Base-by-base conservation (phyloP, 2,888 invertebrate species). In the Acrobasis consociella region DNA sequence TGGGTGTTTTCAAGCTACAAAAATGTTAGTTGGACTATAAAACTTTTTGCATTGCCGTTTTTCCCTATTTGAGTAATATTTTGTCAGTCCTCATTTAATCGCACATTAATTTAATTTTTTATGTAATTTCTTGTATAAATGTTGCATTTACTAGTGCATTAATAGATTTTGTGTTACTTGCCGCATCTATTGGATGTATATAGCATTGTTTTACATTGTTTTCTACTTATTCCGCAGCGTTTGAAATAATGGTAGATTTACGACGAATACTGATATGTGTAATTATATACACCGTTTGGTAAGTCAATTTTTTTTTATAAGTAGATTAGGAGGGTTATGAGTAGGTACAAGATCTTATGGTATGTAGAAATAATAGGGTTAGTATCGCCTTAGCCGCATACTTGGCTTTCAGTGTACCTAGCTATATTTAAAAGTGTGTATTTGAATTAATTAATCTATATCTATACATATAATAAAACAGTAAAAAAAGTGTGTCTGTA, bases 241-340 rank as follows among this genome's bases (percentile, higher is more conserved):
- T 62, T 56, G 53, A 65, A 67, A 78, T 66, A 69, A 85, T 84
- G 84, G 65, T 82, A 69, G 75, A 82, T 60, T 65, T 77, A 42
- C 61, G 67, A 66, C 84, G 85, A 73, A 69, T 87, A 49, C 65
- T 82, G 62, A 75, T 87, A 68, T 80, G 81, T 69, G 75, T 85
- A 71, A 82, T 80, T 69, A 64, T 87, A 11, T 88, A 89, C 64
- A 69, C 69, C 0, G 49, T 71, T 68, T 81, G 72, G 89, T 89
- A 82, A 89, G 89, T 86, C 61, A 60, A 50, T 53, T 51, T 51
- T 51, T 49, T 55, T 16, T n/a, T 46, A 11, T 49, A 50, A 49
- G 8, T 42, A 39, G 13, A 62, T 46, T 13, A 46, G n/a, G 13
- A 11, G 5, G n/a, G 13, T 5, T 46, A 2, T 46, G n/a, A 13